Conservation (phyloP, 2,888 invertebrate species). For the Lepetodrilus schrolli region DNA sequence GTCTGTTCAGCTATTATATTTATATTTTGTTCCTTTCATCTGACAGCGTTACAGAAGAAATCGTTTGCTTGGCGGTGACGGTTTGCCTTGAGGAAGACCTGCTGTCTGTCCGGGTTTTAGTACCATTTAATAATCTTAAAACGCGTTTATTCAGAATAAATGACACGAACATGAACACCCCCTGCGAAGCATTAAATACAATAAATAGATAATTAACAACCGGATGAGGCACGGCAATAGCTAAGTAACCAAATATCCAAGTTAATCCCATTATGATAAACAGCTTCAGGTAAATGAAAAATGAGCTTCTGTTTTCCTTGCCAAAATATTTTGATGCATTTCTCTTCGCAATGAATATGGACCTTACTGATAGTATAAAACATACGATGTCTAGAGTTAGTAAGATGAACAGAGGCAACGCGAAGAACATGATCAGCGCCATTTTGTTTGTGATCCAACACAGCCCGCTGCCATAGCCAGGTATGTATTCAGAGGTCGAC, state of each 20-base stretch:
- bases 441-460: conserved; percentile 41
- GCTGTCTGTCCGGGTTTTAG: not conserved
- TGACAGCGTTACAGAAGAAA: not conserved
- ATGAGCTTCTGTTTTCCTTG: not conserved
- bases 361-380: not conserved
- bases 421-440: conserved; percentile 39
- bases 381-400: conserved; percentile 33
- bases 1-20: not conserved
- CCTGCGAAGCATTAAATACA: not conserved
- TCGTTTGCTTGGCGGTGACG: too few species aligned
- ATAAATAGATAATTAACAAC: conserved; percentile 13
- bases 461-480: conserved; percentile 34
- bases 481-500: conserved; percentile 3
- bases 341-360: conserved; percentile 13
- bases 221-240: not conserved
- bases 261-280: conserved; percentile 18
- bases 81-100: too few species aligned
- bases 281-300: conserved; percentile 7
- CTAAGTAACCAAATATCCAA: conserved; percentile 17
- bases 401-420: conserved; percentile 33
- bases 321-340: not conserved
- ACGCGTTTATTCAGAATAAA: conserved; percentile 16
- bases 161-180: not conserved
- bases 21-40: not conserved
- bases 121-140: not conserved